These are phyloP conservation scores for Pyrocoelia pectoralis DNA, from an alignment of 2,888 invertebrate genomes.

Conservation along the genomic window DNA sequence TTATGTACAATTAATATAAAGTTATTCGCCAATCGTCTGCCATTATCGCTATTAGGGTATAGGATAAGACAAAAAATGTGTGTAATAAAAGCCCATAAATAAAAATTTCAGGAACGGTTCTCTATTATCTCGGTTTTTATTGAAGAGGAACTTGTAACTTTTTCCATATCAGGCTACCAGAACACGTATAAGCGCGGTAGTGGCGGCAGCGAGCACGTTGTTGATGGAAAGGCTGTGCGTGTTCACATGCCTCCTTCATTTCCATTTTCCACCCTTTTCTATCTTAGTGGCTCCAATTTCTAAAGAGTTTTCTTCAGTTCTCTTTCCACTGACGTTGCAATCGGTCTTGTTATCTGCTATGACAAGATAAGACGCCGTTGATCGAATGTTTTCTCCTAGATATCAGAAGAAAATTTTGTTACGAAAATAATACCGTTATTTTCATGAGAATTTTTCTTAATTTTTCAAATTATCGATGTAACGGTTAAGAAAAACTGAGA, in stretches of 20 bases:
- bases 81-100: conserved; percentile 20
- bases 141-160: conserved; percentile 22
- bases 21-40: too few species aligned
- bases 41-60: too few species aligned
- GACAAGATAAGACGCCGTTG: conserved; percentile 44
- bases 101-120: conserved; percentile 19
- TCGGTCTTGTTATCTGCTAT: conserved; percentile 45
- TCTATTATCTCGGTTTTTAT: conserved; percentile 22
- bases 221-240: conserved; percentile 47
- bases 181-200: conserved; percentile 42
- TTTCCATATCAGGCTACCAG: conserved; percentile 40
- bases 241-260: conserved; percentile 39
- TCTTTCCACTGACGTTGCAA: conserved; percentile 40
- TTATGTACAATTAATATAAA: too few species aligned
- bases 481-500: neutral
- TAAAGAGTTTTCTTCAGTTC: conserved; percentile 19
- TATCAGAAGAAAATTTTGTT: conserved; percentile 21
- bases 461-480: neutral
- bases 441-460: neutral
- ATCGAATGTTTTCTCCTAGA: conserved; percentile 42
- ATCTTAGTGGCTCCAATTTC: conserved; percentile 33
- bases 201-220: conserved; percentile 39
- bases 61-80: too few species aligned
- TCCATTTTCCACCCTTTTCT: conserved; percentile 40
- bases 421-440: neutral